These are phyloP conservation scores for Oryctes rhinoceros DNA, from an alignment of 1,140 invertebrate species.

Conservation along the genomic window DNA sequence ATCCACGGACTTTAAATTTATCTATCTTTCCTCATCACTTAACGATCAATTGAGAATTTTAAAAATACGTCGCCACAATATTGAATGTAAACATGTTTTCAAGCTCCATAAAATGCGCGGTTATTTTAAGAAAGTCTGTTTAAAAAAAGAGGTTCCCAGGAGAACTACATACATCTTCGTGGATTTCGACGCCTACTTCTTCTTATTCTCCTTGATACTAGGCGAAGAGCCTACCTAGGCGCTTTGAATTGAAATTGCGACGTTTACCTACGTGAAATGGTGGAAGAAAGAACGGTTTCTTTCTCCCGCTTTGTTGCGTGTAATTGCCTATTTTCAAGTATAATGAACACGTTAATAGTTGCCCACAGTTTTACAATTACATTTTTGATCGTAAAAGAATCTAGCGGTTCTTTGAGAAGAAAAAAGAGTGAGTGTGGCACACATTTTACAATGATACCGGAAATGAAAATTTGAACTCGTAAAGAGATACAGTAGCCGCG, in stretches of 20 bases:
- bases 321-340: conserved; percentile 22
- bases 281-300: background rate
- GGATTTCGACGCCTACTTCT: background rate
- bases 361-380: background rate
- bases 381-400: background rate
- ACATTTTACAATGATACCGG: too few species aligned
- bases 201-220: background rate
- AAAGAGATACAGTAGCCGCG: too few species aligned
- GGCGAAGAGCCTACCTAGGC: background rate
- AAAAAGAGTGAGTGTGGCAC: background rate
- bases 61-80: conserved; percentile 7
- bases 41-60: conserved; percentile 30
- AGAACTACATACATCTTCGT: background rate
- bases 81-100: conserved; percentile 29
- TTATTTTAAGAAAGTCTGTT: conserved; percentile 35
- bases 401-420: background rate
- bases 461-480: too few species aligned
- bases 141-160: conserved; percentile 5
- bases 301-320: conserved; percentile 3
- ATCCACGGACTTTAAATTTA: background rate
- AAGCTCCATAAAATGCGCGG: conserved; percentile 19
- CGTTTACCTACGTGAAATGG: background rate
- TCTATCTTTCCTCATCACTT: conserved; percentile 28
- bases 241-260: conserved; percentile 3
- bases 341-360: conserved; percentile 19